phyloP scores from a whole-genome alignment of 2,113 vertebrate genomes.

The Desmodus rotundus region DNA sequence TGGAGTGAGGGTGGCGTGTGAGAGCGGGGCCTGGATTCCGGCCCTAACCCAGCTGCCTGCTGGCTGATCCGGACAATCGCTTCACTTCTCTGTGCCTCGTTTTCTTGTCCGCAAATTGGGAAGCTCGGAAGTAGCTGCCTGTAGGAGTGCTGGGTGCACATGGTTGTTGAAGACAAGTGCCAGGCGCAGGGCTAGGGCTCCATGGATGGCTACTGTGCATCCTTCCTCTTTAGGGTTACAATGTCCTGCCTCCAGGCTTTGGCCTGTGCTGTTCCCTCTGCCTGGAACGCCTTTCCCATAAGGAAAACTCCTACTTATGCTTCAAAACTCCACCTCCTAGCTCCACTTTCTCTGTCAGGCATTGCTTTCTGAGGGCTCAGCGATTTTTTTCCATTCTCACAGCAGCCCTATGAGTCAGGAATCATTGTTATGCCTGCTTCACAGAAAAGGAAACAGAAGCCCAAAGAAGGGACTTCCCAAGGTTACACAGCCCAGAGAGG shows the following conservation, averaged over 20 bases:
- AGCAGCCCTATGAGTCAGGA: neutral
- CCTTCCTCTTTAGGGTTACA: fast-evolving
- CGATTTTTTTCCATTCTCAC: too few species aligned
- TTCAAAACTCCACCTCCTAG: neutral
- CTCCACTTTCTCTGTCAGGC: neutral
- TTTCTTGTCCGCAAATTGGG: neutral
- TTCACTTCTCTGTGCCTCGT: neutral
- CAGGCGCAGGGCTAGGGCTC: neutral
- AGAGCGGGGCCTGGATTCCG: neutral
- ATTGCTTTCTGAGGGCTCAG: neutral
- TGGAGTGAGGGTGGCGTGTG: neutral
- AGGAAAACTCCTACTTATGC: neutral
- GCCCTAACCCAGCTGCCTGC: neutral
- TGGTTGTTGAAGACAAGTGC: neutral
- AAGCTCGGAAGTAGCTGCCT: neutral
- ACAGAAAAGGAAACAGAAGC: neutral
- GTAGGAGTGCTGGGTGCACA: fast-evolving
- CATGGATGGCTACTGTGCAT: fast-evolving
- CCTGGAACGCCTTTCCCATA: neutral
- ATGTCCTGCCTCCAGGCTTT: neutral
- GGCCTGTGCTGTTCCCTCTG: neutral
- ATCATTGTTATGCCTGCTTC: neutral
- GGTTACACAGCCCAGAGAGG: neutral
- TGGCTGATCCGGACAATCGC: neutral
- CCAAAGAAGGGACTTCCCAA: too few species aligned